A percentile compares a stretch with the other conserved stretches of the same genome.
Evolutionary conservation across 2,888 invertebrate species (phyloP).

Genomic region (Pasiphila rectangulata): DNA sequence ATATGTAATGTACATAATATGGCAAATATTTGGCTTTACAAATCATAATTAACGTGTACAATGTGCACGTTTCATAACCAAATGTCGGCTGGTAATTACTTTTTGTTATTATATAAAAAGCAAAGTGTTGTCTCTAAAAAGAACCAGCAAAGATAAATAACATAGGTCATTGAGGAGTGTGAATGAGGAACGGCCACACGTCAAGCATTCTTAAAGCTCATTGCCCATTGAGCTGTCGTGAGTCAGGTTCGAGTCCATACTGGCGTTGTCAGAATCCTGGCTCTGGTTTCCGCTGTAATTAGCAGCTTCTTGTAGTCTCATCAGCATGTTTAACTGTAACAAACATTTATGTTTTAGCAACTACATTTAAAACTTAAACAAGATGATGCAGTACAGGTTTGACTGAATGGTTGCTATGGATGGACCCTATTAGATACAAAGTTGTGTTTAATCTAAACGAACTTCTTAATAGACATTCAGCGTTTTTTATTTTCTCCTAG

Average conservation of each 20-base stretch:
- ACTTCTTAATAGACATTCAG: no score
- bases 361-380: not conserved
- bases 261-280: slow-evolving; percentile 94
- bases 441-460: no score
- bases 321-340: slow-evolving; percentile 93
- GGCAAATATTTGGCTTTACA: slow-evolving; percentile 80
- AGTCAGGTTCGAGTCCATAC: slow-evolving; percentile 88
- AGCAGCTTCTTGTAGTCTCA: slow-evolving; percentile 97
- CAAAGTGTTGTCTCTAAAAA: slow-evolving; percentile 17
- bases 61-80: slow-evolving; percentile 32
- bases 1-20: slow-evolving; percentile 69
- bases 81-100: slow-evolving; percentile 24
- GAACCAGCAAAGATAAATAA: slow-evolving; percentile 19
- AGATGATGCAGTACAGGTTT: no score
- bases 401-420: no score
- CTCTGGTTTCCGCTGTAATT: slow-evolving; percentile 95
- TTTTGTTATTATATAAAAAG: slow-evolving; percentile 20
- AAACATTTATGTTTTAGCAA: not conserved
- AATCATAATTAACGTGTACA: slow-evolving; percentile 52
- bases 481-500: no score
- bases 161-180: slow-evolving; percentile 12
- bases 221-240: slow-evolving; percentile 84
- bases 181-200: slow-evolving; percentile 2
- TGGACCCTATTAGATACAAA: no score
- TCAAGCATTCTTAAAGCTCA: slow-evolving; percentile 54